phyloP scores from a whole-genome alignment of 2,888 invertebrate genomes.

The Caradrina clavipalpis region DNA sequence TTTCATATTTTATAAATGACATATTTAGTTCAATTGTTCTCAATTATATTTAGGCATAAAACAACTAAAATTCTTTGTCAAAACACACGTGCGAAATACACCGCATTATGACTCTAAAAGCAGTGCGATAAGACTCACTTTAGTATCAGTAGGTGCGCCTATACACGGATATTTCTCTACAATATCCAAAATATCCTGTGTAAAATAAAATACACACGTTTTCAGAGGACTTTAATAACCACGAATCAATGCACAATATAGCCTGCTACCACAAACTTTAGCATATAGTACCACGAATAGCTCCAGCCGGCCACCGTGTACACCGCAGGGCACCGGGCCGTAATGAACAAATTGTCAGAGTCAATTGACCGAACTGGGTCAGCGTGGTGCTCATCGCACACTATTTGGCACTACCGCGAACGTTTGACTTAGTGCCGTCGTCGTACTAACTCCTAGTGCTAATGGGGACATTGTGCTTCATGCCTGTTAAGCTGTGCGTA shows the following conservation, averaged over 20 bases:
- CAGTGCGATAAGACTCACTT: no score
- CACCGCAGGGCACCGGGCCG: conserved; percentile 10
- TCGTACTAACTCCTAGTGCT: conserved; percentile 29
- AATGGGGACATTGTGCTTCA: conserved; percentile 21
- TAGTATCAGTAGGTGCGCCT: no score
- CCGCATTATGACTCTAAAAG: no score
- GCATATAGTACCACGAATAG: conserved; percentile 5
- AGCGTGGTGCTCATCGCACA: conserved; percentile 45
- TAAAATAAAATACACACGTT: background rate
- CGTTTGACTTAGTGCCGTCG: conserved; percentile 43
- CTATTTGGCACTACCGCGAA: conserved; percentile 52
- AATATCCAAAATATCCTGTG: background rate
- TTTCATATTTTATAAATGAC: no score
- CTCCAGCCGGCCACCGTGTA: conserved; percentile 1
- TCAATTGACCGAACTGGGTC: conserved; percentile 55
- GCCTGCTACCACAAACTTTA: conserved; percentile 9
- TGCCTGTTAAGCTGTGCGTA: background rate
- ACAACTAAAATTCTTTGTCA: no score
- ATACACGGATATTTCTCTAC: no score
- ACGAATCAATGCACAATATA: conserved; percentile 23
- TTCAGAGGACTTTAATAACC: conserved; percentile 29
- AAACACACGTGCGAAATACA: no score
- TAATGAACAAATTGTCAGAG: conserved; percentile 55
- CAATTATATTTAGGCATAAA: no score
- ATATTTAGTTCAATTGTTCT: no score